A percentile compares a stretch with the other conserved stretches of the same genome.
phyloP scores from a whole-genome alignment of 2,797 vertebrate species.

The Masticophis lateralis region DNA sequence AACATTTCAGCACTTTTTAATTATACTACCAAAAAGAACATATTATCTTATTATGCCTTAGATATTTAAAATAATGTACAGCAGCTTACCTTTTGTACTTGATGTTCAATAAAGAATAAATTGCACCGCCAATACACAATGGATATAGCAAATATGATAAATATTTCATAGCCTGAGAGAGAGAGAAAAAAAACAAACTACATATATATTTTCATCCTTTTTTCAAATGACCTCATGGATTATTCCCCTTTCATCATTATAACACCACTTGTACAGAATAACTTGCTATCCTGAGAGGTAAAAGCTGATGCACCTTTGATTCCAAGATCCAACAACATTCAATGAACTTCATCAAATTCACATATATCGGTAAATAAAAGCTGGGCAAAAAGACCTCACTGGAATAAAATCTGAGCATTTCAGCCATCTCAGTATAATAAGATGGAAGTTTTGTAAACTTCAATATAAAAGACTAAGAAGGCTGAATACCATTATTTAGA shows the following conservation, averaged over 20 bases:
- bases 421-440: neutral
- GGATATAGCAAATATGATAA: constrained; percentile 92
- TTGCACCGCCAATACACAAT: constrained; percentile 87
- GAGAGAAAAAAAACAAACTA: neutral
- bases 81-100: constrained; percentile 87
- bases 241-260: no score
- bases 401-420: neutral
- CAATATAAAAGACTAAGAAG: neutral
- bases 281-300: neutral
- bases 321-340: neutral
- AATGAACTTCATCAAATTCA: neutral
- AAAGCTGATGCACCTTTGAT: neutral
- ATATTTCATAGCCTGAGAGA: constrained; percentile 86
- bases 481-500: neutral
- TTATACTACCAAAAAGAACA: neutral
- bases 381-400: neutral
- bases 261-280: neutral
- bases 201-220: neutral
- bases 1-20: neutral
- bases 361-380: neutral
- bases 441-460: neutral
- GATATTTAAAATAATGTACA: neutral
- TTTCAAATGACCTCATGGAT: neutral
- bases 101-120: constrained; percentile 89
- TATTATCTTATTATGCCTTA: neutral